phyloP scores from a whole-genome alignment of 1,140 invertebrate species.

The Pogonus chalceus region DNA sequence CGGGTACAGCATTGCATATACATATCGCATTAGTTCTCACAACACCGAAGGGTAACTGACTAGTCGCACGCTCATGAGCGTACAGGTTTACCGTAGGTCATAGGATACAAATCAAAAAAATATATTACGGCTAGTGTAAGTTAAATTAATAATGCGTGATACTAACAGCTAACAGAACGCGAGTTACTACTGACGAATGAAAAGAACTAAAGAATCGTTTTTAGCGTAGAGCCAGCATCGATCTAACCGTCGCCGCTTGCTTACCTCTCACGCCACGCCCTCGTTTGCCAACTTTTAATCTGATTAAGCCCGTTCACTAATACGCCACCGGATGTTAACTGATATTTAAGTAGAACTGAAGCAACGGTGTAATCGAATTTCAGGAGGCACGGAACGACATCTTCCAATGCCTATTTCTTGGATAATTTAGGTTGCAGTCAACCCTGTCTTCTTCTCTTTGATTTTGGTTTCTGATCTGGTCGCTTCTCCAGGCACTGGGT shows the following conservation, averaged over 20 bases:
- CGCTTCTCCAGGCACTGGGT: no score
- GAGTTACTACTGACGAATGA: background rate
- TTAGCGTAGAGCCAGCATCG: background rate
- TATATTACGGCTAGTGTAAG: no score
- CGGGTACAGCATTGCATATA: no score
- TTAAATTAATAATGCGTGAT: no score
- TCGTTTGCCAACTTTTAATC: background rate
- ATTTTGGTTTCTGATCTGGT: no score
- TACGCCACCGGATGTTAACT: background rate
- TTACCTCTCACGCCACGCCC: background rate
- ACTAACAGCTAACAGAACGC: no score
- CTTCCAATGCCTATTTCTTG: background rate
- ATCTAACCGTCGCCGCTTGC: background rate
- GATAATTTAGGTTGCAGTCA: background rate
- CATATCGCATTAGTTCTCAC: no score
- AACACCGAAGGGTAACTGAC: no score
- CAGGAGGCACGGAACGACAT: background rate
- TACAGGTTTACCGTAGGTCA: no score
- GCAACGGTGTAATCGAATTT: background rate
- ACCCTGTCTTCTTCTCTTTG: no score
- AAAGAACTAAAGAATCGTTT: background rate
- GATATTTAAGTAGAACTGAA: background rate
- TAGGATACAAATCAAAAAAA: no score
- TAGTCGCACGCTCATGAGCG: no score
- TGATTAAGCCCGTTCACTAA: background rate